Evolutionary conservation across 1,140 invertebrate species (phyloP).

Genomic region (Colletes latitarsis): DNA sequence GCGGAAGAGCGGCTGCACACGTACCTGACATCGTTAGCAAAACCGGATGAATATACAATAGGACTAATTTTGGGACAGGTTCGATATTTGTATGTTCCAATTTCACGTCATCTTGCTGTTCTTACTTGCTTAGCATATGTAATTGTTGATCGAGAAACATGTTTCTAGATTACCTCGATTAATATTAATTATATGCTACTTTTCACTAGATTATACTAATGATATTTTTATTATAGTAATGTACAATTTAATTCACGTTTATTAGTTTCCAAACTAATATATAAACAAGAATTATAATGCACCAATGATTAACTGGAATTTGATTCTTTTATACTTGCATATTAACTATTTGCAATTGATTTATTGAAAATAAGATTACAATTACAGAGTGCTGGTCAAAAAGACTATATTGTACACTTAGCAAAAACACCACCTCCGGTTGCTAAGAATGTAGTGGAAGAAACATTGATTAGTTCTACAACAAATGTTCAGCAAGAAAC

Average conservation of each 20-base stretch:
- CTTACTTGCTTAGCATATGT: conserved; percentile 43
- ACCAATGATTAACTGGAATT: no score
- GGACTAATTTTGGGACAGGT: conserved; percentile 87
- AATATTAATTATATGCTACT: background rate
- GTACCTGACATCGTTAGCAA: conserved; percentile 78
- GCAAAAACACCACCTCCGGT: conserved; percentile 86
- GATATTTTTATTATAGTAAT: background rate
- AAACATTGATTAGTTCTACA: conserved; percentile 66
- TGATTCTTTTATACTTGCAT: background rate
- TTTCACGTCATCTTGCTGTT: conserved; percentile 23
- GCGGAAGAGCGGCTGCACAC: conserved; percentile 78
- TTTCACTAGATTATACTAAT: background rate
- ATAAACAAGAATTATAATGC: background rate
- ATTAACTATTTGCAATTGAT: conserved; percentile 1
- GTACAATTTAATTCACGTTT: background rate
- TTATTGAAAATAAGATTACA: conserved; percentile 45
- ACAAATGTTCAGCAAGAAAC: conserved; percentile 56
- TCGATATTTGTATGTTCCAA: conserved; percentile 60
- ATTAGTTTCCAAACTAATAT: background rate
- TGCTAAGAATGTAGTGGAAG: conserved; percentile 77
- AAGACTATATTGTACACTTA: conserved; percentile 88
- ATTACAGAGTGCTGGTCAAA: conserved; percentile 83
- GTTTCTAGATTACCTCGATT: background rate
- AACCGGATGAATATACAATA: conserved; percentile 82
- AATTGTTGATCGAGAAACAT: conserved; percentile 18